Conservation (phyloP, 2,888 invertebrate species). For the Mesorhabditis spiculigera region DNA sequence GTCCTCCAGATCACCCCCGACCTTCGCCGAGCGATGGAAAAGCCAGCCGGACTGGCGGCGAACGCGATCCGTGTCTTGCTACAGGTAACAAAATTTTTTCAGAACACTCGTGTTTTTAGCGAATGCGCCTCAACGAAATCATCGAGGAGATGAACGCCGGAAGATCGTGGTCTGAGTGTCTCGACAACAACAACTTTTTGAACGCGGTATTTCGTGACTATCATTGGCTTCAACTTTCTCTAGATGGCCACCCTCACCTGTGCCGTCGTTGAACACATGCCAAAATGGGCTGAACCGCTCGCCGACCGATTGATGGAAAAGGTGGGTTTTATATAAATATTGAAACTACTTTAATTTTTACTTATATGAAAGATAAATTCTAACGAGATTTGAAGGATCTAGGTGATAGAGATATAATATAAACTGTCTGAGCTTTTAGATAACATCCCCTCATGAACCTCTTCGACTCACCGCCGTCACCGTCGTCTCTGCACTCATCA, state of each 20-base stretch:
- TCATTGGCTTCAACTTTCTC: neutral
- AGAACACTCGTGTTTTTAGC: neutral
- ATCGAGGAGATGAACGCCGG: slow-evolving; percentile 53
- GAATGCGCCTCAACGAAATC: slow-evolving; percentile 24
- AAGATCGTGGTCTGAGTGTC: slow-evolving; percentile 51
- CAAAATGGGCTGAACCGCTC: slow-evolving; percentile 29
- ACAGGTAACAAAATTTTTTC: neutral
- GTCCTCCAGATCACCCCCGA: slow-evolving; percentile 44
- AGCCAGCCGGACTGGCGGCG: slow-evolving; percentile 37
- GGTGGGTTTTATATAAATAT: neutral
- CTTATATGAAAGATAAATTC: neutral
- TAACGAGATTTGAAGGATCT: neutral
- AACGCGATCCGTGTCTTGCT: slow-evolving; percentile 27
- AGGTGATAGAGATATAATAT: neutral
- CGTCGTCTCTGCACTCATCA: slow-evolving; percentile 41
- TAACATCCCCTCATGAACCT: slow-evolving; percentile 30
- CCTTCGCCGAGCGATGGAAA: slow-evolving; percentile 36
- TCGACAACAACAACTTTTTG: slow-evolving; percentile 41
- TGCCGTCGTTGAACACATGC: slow-evolving; percentile 33
- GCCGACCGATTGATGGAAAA: slow-evolving; percentile 4
- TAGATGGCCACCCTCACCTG: slow-evolving; percentile 30
- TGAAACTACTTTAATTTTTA: neutral
- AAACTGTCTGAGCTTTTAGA: neutral
- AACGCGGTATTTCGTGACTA: slow-evolving; percentile 28
- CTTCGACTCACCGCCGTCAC: slow-evolving; percentile 45